These are phyloP conservation scores for Rhinolophus sinicus DNA, from an alignment of 2,113 vertebrate species.

Conservation along the genomic window DNA sequence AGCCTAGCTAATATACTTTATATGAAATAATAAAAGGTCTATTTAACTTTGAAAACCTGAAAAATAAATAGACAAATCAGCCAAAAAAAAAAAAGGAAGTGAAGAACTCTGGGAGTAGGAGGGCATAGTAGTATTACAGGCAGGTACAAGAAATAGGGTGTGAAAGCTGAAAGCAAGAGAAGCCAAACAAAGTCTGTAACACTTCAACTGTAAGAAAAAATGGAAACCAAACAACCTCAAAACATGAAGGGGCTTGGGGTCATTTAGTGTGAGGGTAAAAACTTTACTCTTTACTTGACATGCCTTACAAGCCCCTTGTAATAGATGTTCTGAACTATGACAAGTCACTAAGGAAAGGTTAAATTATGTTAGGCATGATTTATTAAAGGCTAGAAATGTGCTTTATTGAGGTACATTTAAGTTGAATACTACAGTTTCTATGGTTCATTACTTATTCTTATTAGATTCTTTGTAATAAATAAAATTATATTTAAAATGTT, in stretches of 20 bases:
- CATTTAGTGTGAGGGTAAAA: neutral
- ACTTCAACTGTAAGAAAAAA: neutral
- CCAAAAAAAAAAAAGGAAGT: slow-evolving; percentile 1
- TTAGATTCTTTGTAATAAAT: slow-evolving; percentile 50
- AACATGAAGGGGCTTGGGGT: neutral
- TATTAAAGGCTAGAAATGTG: slow-evolving; percentile 47
- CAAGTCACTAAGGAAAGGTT: slow-evolving; percentile 33
- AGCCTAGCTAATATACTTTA: neutral
- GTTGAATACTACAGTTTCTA: neutral
- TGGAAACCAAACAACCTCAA: neutral
- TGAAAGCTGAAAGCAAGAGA: slow-evolving; percentile 31
- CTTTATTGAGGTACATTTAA: slow-evolving; percentile 18
- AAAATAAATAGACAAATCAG: neutral
- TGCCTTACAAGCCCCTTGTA: neutral
- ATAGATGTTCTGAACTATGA: slow-evolving; percentile 19
- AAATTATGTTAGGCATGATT: neutral
- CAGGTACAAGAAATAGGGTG: neutral
- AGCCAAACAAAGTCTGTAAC: neutral
- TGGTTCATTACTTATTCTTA: slow-evolving; percentile 14
- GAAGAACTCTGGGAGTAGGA: neutral
- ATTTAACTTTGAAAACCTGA: slow-evolving; percentile 23
- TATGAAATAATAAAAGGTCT: slow-evolving; percentile 16
- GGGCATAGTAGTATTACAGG: neutral
- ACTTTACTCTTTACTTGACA: neutral
- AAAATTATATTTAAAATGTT: slow-evolving; percentile 63